These are phyloP conservation scores for Ochropleura plecta DNA, from an alignment of 2,888 invertebrate genomes.

Conservation along the genomic window DNA sequence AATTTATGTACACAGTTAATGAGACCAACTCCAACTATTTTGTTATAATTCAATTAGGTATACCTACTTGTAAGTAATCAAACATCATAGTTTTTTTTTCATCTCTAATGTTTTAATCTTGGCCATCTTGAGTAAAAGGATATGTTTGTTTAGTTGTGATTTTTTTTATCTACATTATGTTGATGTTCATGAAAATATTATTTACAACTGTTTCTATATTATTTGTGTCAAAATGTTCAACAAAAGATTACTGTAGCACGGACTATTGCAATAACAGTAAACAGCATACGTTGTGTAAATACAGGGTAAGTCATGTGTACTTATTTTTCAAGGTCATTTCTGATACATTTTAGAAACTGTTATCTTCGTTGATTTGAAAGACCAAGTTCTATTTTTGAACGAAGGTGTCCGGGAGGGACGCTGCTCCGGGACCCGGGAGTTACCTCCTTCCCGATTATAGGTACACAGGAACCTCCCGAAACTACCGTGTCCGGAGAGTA, in stretches of 20 bases:
- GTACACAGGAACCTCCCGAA: too few species aligned
- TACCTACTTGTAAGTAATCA: too few species aligned
- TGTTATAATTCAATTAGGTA: too few species aligned
- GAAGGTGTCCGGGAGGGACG: neutral
- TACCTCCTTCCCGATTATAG: too few species aligned
- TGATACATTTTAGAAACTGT: neutral
- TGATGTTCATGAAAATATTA: constrained; percentile 59
- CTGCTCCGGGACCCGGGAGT: too few species aligned
- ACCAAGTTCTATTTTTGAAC: neutral
- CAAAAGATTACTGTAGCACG: constrained; percentile 74
- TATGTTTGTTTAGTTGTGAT: constrained; percentile 17
- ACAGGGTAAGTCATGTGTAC: constrained; percentile 70
- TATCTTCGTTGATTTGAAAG: neutral
- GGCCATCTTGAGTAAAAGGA: constrained; percentile 53
- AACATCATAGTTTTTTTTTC: neutral
- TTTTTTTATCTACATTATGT: constrained; percentile 49
- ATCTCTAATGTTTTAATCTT: constrained; percentile 11
- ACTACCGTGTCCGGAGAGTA: too few species aligned
- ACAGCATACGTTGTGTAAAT: constrained; percentile 80
- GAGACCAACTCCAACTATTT: too few species aligned
- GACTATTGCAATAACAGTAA: constrained; percentile 75
- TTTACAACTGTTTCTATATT: constrained; percentile 51
- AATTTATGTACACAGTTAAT: too few species aligned
- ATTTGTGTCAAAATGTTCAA: constrained; percentile 61
- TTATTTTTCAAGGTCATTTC: neutral